Percentiles rank a stretch among this genome's conserved stretches.
Conservation (phyloP, 2,888 invertebrate species). For the Pyrgus malvae region DNA sequence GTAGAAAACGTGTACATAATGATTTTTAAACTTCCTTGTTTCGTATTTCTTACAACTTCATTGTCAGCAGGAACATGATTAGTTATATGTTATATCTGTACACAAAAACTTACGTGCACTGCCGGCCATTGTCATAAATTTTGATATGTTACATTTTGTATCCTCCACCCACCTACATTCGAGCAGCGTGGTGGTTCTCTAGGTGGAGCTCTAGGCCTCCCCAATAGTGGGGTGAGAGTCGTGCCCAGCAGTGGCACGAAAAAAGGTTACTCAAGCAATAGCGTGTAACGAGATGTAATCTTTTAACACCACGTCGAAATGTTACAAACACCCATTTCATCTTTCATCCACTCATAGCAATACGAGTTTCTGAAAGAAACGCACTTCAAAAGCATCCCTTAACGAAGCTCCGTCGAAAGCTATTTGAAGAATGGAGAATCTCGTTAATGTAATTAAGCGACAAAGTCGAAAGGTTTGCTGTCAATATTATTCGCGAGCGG, state of each 20-base stretch:
- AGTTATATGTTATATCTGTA: too few relatives aligned
- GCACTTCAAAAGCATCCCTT: slow-evolving; percentile 16
- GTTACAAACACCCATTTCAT: slow-evolving; percentile 13
- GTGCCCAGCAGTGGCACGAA: background rate
- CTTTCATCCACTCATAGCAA: slow-evolving; percentile 3
- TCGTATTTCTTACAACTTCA: background rate
- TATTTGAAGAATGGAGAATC: slow-evolving; percentile 33
- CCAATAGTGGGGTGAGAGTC: too few relatives aligned
- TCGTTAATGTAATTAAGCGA: slow-evolving; percentile 54
- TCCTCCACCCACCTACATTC: too few relatives aligned
- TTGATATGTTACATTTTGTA: too few relatives aligned
- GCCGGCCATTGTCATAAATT: too few relatives aligned
- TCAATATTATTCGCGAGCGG: slow-evolving; percentile 52
- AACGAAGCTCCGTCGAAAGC: slow-evolving; percentile 14
- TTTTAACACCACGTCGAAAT: slow-evolving; percentile 2
- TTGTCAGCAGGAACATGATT: background rate
- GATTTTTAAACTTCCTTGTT: slow-evolving; percentile 10
- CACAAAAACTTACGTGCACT: too few relatives aligned
- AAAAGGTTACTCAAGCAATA: background rate
- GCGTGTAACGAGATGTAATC: slow-evolving; percentile 6
- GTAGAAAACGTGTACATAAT: background rate
- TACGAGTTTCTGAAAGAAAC: slow-evolving; percentile 4
- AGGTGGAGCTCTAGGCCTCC: too few relatives aligned
- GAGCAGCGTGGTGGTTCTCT: too few relatives aligned
- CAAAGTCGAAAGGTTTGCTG: slow-evolving; percentile 57